A percentile compares a stretch with the other conserved stretches of the same genome.
Conservation (phyloP, 2,888 invertebrate genomes). For the Anagyrus pseudococci region DNA sequence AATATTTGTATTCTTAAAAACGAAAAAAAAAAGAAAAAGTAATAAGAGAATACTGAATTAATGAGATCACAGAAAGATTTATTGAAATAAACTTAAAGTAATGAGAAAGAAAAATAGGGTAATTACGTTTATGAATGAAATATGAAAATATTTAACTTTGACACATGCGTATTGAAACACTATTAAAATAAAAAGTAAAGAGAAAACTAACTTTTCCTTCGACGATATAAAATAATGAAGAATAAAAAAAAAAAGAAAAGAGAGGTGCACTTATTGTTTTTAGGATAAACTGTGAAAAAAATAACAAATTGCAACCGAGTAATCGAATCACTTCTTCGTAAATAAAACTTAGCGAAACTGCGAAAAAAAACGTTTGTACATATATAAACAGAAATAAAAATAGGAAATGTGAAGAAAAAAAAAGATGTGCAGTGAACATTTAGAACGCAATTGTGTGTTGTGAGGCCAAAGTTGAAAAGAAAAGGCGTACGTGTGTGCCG, state of each 20-base stretch:
- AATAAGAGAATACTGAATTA: slow-evolving; percentile 19
- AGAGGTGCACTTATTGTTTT: slow-evolving; percentile 39
- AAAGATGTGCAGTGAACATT: slow-evolving; percentile 22
- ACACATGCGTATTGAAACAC: slow-evolving; percentile 22
- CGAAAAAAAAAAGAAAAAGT: slow-evolving; percentile 14
- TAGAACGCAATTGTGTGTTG: slow-evolving; percentile 24
- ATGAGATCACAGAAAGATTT: slow-evolving; percentile 24
- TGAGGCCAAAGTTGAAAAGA: slow-evolving; percentile 20
- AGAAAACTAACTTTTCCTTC: slow-evolving; percentile 32
- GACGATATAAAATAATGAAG: slow-evolving; percentile 22
- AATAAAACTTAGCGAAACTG: slow-evolving; percentile 22
- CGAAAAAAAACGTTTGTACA: slow-evolving; percentile 30
- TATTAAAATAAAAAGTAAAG: slow-evolving; percentile 19
- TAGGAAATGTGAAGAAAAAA: slow-evolving; percentile 21
- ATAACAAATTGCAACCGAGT: slow-evolving; percentile 29
- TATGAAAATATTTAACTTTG: slow-evolving; percentile 28
- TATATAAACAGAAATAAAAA: slow-evolving; percentile 32
- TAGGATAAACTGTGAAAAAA: slow-evolving; percentile 30
- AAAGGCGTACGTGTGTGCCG: neutral
- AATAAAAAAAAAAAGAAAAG: slow-evolving; percentile 27
- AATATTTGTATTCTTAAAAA: slow-evolving; percentile 33
- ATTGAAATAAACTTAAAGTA: neutral
- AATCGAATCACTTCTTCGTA: slow-evolving; percentile 27
- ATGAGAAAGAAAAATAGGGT: slow-evolving; percentile 37
- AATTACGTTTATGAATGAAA: slow-evolving; percentile 32